Conservation (phyloP, 2,797 vertebrate species). For the Todus mexicanus region DNA sequence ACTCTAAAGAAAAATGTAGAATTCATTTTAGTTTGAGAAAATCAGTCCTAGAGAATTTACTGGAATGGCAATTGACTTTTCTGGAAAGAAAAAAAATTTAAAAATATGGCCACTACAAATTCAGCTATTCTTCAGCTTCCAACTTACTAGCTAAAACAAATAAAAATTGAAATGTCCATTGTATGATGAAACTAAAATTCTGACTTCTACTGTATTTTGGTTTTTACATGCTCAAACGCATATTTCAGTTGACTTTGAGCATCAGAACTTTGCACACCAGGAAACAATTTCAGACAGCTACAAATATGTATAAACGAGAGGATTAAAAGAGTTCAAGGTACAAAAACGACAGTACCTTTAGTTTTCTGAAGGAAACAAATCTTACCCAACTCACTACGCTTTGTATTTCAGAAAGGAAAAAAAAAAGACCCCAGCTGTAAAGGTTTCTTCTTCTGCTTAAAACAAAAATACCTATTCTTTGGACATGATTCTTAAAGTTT, state of each 20-base stretch:
- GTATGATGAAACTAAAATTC: not conserved
- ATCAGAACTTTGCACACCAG: not conserved
- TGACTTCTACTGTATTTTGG: not conserved
- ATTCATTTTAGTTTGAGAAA: not conserved
- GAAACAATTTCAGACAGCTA: not conserved
- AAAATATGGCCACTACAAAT: not conserved
- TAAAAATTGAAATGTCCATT: not conserved
- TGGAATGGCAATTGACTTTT: not conserved
- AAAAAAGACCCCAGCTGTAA: not conserved
- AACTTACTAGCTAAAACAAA: not conserved
- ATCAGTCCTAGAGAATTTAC: not conserved
- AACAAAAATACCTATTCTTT: not conserved
- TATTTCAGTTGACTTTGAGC: not conserved
- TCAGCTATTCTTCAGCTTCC: not conserved
- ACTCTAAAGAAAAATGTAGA: not conserved
- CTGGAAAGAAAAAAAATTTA: too few relatives aligned
- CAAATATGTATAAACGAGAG: not conserved
- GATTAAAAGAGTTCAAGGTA: not conserved
- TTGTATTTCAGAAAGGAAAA: not conserved
- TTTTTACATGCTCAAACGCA: not conserved
- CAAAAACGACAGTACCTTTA: not conserved
- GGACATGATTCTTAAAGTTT: not conserved
- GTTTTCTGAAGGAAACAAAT: not conserved
- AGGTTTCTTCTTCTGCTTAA: not conserved
- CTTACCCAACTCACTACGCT: not conserved